Evolutionary conservation across 1,140 invertebrate genomes (phyloP).

Genomic region (Macrotrachela quadricornifera): DNA sequence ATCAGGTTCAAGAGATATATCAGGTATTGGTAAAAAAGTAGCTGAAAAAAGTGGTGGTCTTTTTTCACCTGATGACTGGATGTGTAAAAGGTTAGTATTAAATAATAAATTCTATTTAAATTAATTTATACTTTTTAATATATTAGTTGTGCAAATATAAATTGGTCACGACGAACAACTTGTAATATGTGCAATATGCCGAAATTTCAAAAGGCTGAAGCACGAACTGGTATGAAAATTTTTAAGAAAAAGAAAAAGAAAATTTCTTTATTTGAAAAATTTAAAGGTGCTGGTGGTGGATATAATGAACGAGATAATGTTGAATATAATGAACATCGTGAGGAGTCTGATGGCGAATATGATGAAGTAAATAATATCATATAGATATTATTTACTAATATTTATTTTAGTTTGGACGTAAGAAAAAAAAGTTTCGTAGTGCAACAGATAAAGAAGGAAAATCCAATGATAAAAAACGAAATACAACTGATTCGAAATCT

Average conservation of each 20-base stretch:
- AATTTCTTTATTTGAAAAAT: no score
- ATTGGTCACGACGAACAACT: conserved; percentile 82
- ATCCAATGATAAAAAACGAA: background rate
- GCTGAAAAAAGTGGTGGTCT: conserved; percentile 93
- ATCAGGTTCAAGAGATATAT: no score
- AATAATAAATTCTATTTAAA: background rate
- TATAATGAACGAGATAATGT: conserved; percentile 80
- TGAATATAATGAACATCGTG: conserved; percentile 59
- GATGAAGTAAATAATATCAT: conserved; percentile 45
- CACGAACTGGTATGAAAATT: conserved; percentile 31
- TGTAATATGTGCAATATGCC: conserved; percentile 98
- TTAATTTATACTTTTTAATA: conserved; percentile 11
- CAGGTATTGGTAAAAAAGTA: conserved; percentile 67
- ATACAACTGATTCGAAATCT: background rate
- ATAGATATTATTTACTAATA: background rate
- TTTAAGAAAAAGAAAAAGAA: no score
- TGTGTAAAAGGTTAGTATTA: conserved; percentile 59
- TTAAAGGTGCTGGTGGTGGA: conserved; percentile 29
- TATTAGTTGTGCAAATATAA: conserved; percentile 78
- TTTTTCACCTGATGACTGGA: conserved; percentile 97
- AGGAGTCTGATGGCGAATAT: conserved; percentile 67
- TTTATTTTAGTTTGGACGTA: conserved; percentile 6
- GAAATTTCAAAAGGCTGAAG: conserved; percentile 72
- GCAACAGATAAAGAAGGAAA: background rate
- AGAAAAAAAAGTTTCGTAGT: conserved; percentile 2